Conservation (phyloP, 2,797 vertebrate species). For the Bovichtus diacanthus region DNA sequence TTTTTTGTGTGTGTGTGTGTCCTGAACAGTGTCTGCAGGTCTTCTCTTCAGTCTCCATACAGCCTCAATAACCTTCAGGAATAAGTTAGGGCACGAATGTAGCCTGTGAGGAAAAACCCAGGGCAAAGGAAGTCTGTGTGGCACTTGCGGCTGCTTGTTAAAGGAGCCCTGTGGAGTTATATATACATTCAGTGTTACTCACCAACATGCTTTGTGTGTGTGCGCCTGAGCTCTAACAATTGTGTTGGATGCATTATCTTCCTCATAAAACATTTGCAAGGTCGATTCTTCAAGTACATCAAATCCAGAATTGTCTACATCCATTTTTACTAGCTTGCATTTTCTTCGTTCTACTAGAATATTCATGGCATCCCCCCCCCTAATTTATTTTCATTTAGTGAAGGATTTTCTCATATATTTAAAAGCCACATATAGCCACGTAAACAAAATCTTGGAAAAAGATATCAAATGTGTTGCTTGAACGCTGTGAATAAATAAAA, state of each 20-base stretch:
- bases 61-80: neutral
- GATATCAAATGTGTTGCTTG: too few species aligned
- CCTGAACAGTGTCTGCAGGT: neutral
- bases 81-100: neutral
- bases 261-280: neutral
- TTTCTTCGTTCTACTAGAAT: too few species aligned
- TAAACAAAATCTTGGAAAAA: too few species aligned
- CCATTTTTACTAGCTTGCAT: too few species aligned
- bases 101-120: neutral
- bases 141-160: neutral
- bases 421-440: slow-evolving; percentile 9
- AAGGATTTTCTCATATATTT: slow-evolving; percentile 14
- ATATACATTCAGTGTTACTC: neutral
- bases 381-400: slow-evolving; percentile 16
- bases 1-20: too few species aligned
- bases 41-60: neutral
- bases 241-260: neutral
- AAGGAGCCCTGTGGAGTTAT: neutral
- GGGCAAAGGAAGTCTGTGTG: neutral
- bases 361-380: too few species aligned
- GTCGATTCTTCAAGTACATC: too few species aligned
- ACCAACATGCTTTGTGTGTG: neutral
- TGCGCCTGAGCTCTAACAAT: neutral
- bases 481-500: too few species aligned
- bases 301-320: too few species aligned